Evolutionary conservation across 1,140 invertebrate species (phyloP), one percentile per base, ranked within the genome.

Genomic region (Aphelinus certus): DNA sequence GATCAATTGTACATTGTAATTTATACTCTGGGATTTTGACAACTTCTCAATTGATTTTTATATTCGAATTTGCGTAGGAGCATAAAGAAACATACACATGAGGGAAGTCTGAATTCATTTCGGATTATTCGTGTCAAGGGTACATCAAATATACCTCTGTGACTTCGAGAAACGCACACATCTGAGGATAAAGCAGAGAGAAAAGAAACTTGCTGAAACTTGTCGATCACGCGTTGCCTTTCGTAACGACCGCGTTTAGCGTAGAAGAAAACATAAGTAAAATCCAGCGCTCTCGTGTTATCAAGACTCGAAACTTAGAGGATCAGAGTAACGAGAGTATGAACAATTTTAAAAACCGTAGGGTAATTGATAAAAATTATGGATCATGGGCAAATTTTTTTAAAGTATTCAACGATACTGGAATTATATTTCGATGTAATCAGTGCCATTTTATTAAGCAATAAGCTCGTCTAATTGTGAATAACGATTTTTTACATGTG

Each of bases 401-500:
- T 75, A 71, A 62, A 46, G 55, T 57, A 66, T 82, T 73, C 79
- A 82, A 80, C 78, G 81, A 82, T 79, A 81, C 74, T 81, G 76
- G 56, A 1, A 26, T 60, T 75, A 81, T 79, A 78, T 82, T 83
- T 83, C 78, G 80, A 68, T 73, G 79, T 74, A 82, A 84, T 83
- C 82, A 86, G 85, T 87, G 85, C 85, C 86, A 87, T 87, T 86
- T 82, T 83, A 82, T 83, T 85, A 83, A 87, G 84, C 84, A 85
- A 86, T 87, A 87, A 86, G 81, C 68, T 79, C 81, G 79, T 79
- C 75, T 71, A 77, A 81, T 80, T 79, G 71, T 77, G 76, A 81
- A 76, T 79, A 73, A 70, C 67, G 71, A 71, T 74, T 77, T 71
- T 77, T 75, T 75, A 79, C 64, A 57, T 67, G 70, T 71, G 75